phyloP scores from a whole-genome alignment of 1,140 invertebrate genomes.

The Dermatophagoides farinae region DNA sequence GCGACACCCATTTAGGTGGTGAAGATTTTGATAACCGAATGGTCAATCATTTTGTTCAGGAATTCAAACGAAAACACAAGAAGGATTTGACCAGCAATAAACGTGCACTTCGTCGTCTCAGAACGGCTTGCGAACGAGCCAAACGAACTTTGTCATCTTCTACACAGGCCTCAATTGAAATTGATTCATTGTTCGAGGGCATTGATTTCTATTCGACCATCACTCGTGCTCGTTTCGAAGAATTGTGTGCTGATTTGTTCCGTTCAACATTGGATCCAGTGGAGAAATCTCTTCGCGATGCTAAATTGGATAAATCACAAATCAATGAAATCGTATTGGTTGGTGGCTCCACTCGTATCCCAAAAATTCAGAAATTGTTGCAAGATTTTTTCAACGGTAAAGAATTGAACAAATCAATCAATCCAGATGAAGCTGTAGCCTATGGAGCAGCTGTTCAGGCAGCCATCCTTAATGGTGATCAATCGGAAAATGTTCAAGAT shows the following conservation, averaged over 20 bases:
- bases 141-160: conserved; percentile 85
- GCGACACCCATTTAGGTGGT: conserved; percentile 93
- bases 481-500: conserved; percentile 76
- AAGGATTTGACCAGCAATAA: conserved; percentile 89
- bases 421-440: conserved; percentile 74
- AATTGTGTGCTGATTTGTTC: conserved; percentile 75
- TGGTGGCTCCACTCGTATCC: conserved; percentile 94
- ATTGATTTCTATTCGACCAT: conserved; percentile 91
- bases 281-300: conserved; percentile 25
- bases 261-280: conserved; percentile 25
- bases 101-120: conserved; percentile 80
- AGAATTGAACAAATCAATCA: conserved; percentile 87
- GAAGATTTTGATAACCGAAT: conserved; percentile 93
- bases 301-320: conserved; percentile 27
- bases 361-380: conserved; percentile 74
- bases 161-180: conserved; percentile 66
- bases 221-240: conserved; percentile 79
- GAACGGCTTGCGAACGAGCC: conserved; percentile 91
- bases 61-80: conserved; percentile 97
- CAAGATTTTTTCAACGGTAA: conserved; percentile 66
- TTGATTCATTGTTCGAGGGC: conserved; percentile 84
- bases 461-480: conserved; percentile 73
- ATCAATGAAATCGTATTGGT: conserved; percentile 92
- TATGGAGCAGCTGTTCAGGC: conserved; percentile 55
- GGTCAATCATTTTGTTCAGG: conserved; percentile 90